Evolutionary conservation across 2,113 vertebrate species (phyloP).

Genomic region (Grammomys surdaster): DNA sequence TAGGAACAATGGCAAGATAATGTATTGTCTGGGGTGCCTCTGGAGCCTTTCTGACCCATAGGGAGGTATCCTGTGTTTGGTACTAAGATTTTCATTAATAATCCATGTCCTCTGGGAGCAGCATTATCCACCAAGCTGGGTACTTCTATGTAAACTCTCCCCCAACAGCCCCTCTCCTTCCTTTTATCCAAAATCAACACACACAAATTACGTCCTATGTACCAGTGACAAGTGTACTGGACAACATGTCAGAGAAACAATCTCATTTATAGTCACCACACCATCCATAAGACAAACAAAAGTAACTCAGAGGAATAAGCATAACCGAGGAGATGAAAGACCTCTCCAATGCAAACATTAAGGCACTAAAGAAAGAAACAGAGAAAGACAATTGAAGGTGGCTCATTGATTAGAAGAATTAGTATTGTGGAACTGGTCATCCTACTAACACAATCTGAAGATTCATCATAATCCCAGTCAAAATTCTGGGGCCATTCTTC

Average conservation of each 20-base stretch:
- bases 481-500: neutral
- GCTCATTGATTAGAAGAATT: neutral
- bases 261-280: neutral
- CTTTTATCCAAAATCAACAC: neutral
- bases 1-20: neutral
- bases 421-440: neutral
- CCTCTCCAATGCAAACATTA: neutral
- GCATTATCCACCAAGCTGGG: neutral
- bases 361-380: neutral
- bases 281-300: neutral
- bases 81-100: neutral
- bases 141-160: neutral
- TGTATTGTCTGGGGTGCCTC: neutral
- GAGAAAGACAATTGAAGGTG: neutral
- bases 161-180: no score
- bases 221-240: neutral
- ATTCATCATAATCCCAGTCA: neutral
- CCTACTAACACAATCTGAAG: neutral
- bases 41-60: neutral
- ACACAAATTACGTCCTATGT: neutral
- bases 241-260: neutral
- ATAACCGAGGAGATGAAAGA: neutral
- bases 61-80: neutral
- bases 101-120: no score
- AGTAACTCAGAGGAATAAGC: neutral